These are phyloP conservation scores for Marmota flaviventris DNA, from an alignment of 2,113 vertebrate species.

Conservation along the genomic window DNA sequence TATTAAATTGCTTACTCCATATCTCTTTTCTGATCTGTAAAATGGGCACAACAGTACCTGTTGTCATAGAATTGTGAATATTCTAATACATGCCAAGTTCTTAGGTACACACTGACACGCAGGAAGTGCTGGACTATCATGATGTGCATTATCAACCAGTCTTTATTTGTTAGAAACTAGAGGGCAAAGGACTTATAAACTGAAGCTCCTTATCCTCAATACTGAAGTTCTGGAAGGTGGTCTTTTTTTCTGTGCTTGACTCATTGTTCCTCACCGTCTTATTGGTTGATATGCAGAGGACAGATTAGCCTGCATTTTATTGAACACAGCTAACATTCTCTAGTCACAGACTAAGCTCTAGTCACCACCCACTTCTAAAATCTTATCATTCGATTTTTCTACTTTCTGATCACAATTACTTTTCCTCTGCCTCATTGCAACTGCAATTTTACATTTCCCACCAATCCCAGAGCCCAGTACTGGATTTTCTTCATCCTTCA, in stretches of 20 bases:
- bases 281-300: not conserved
- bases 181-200: not conserved
- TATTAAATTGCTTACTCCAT: not conserved
- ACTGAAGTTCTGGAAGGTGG: not conserved
- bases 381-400: not conserved
- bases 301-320: not conserved
- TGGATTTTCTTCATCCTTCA: not conserved
- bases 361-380: not conserved
- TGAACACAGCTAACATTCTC: not conserved
- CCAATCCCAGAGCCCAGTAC: not conserved
- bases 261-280: not conserved
- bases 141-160: not conserved
- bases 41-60: not conserved
- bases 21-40: not conserved
- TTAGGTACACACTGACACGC: not conserved
- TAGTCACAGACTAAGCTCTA: not conserved
- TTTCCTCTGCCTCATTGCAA: not conserved
- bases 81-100: not conserved
- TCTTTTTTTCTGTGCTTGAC: not conserved
- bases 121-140: not conserved
- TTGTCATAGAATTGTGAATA: not conserved
- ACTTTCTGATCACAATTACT: not conserved
- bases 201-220: conserved; percentile 4
- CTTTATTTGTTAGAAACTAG: not conserved
- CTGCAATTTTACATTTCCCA: not conserved